These are phyloP conservation scores for Ramazzottius varieornatus DNA, from an alignment of 2,888 invertebrate genomes.

Conservation along the genomic window DNA sequence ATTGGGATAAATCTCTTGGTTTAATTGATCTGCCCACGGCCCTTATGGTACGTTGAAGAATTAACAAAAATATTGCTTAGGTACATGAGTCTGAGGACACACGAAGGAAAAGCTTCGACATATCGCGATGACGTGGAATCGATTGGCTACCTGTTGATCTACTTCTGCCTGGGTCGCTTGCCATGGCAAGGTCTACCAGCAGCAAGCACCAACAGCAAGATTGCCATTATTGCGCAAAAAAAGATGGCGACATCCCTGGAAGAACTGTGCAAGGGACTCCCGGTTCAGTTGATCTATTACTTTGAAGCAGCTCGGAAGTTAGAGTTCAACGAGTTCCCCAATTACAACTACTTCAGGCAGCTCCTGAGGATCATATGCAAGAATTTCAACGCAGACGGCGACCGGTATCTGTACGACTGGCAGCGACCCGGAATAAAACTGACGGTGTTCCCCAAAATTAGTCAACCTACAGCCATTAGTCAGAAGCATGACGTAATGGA, in stretches of 20 bases:
- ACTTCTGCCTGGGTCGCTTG: neutral
- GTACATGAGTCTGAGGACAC: neutral
- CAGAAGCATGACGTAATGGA: neutral
- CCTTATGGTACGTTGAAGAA: too few relatives aligned
- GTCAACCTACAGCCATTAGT: neutral
- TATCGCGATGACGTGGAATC: constrained; percentile 3
- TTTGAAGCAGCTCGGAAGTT: neutral
- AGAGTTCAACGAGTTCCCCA: neutral
- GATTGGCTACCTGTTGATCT: neutral
- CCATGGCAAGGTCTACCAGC: constrained; percentile 1
- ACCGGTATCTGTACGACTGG: neutral
- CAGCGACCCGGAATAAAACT: neutral
- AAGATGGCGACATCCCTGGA: neutral
- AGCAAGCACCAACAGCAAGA: neutral
- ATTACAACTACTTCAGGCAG: neutral
- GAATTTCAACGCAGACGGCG: neutral
- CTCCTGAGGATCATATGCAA: neutral
- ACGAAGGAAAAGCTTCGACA: neutral
- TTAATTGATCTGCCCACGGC: too few relatives aligned
- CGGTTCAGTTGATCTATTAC: neutral
- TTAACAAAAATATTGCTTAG: too few relatives aligned
- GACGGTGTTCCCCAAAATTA: neutral
- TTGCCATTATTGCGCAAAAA: neutral
- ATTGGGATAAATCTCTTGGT: too few relatives aligned
- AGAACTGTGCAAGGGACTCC: neutral